A percentile compares a stretch with the other conserved stretches of the same genome.
Evolutionary conservation across 2,797 vertebrate species (phyloP).

Genomic region (Anas bahamensis): DNA sequence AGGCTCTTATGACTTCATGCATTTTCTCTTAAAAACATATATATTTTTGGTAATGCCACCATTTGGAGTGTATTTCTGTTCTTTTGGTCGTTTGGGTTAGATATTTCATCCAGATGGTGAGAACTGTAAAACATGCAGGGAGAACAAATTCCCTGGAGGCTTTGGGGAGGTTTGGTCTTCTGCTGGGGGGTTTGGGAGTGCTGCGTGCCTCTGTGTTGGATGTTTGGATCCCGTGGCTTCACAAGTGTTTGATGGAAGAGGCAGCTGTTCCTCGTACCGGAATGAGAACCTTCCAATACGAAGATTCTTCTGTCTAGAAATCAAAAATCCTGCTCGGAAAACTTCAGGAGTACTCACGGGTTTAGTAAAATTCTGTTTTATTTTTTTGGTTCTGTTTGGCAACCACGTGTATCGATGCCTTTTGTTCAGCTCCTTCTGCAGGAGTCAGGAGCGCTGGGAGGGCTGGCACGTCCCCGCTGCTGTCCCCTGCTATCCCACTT

Average conservation of each 20-base stretch:
- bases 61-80: neutral
- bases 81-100: neutral
- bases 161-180: neutral
- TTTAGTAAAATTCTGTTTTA: neutral
- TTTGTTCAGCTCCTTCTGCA: neutral
- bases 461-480: neutral
- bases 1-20: neutral
- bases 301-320: neutral
- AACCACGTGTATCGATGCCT: rapidly evolving
- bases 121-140: neutral
- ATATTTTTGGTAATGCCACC: neutral
- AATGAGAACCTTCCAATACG: too few species aligned
- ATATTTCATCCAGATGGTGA: neutral
- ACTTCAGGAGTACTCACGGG: neutral
- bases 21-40: neutral
- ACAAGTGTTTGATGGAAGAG: neutral
- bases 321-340: neutral
- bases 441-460: neutral
- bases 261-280: neutral
- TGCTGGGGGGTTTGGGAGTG: neutral
- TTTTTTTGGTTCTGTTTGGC: neutral
- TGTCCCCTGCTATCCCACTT: neutral
- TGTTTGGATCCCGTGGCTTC: neutral
- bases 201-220: rapidly evolving
- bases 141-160: neutral